Evolutionary conservation across 2,888 invertebrate species (phyloP).

Genomic region (Bibio marci): DNA sequence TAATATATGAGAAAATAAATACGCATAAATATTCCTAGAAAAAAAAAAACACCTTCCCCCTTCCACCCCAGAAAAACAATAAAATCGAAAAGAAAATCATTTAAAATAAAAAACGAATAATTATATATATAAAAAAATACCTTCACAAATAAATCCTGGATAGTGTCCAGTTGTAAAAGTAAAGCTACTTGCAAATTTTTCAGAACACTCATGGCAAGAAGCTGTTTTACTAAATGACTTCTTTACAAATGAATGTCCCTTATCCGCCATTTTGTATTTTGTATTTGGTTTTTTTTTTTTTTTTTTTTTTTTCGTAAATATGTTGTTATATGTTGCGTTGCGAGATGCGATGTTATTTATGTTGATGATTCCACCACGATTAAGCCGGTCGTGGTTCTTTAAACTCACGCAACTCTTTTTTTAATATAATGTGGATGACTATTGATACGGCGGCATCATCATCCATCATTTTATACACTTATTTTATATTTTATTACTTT

Average conservation of each 20-base stretch:
- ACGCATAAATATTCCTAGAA: too few species aligned
- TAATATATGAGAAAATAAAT: too few species aligned
- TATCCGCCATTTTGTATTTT: conserved; percentile 31
- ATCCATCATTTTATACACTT: conserved; percentile 14
- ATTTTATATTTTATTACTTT: not conserved
- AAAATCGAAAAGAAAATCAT: not conserved
- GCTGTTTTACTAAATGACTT: conserved; percentile 99
- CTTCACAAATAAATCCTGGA: conserved; percentile 95
- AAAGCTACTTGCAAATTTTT: conserved; percentile 22
- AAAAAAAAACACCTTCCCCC: too few species aligned
- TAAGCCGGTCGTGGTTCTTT: conserved; percentile 17
- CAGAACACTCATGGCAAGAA: conserved; percentile 99
- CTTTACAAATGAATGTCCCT: conserved; percentile 98
- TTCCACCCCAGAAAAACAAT: not conserved
- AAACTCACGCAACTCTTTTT: conserved; percentile 19
- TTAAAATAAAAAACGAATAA: not conserved
- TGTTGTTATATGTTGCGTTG: too few species aligned
- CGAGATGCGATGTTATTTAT: too few species aligned
- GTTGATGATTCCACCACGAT: too few species aligned
- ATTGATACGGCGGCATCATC: conserved; percentile 16
- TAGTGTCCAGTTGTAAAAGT: conserved; percentile 81
- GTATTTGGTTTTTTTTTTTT: conserved; percentile 11
- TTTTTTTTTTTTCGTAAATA: too few species aligned
- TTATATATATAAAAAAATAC: conserved; percentile 39
- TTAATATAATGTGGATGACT: conserved; percentile 15